Conservation (phyloP, 2,113 vertebrate species). For the Fregetta grallaria region DNA sequence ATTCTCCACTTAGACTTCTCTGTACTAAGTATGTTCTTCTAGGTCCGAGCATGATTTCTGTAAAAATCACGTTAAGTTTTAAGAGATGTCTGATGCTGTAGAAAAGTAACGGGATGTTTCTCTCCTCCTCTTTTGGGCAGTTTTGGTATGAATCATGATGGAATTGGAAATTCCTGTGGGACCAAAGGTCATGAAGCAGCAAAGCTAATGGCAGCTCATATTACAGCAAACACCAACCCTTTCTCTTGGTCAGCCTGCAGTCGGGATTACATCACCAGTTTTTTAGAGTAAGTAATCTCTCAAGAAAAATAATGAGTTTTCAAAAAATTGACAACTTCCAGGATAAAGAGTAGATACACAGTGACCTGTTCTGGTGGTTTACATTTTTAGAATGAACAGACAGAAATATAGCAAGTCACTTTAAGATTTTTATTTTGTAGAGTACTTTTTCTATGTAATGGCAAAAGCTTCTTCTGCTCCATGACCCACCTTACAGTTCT, state of each 20-base stretch:
- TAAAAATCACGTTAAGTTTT: slow-evolving; percentile 4
- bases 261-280: slow-evolving; percentile 99
- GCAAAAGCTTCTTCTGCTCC: background rate
- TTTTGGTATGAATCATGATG: slow-evolving; percentile 99
- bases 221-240: slow-evolving; percentile 98
- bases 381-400: background rate
- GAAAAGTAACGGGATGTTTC: slow-evolving; percentile 44
- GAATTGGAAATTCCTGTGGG: slow-evolving; percentile 97
- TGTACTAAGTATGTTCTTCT: background rate
- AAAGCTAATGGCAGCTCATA: slow-evolving; percentile 98
- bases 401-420: background rate
- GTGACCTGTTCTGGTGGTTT: background rate
- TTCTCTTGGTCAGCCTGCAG: slow-evolving; percentile 99
- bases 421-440: background rate
- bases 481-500: background rate
- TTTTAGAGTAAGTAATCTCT: slow-evolving; percentile 95
- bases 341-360: background rate
- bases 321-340: slow-evolving; percentile 13
- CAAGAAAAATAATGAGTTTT: slow-evolving; percentile 59
- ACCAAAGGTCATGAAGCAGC: slow-evolving; percentile 98
- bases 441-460: background rate
- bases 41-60: background rate
- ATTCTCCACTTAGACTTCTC: background rate
- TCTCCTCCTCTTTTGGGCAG: slow-evolving; percentile 77
- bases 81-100: background rate